phyloP scores from a whole-genome alignment of 1,140 invertebrate species.

The Aradophagus sp. region DNA sequence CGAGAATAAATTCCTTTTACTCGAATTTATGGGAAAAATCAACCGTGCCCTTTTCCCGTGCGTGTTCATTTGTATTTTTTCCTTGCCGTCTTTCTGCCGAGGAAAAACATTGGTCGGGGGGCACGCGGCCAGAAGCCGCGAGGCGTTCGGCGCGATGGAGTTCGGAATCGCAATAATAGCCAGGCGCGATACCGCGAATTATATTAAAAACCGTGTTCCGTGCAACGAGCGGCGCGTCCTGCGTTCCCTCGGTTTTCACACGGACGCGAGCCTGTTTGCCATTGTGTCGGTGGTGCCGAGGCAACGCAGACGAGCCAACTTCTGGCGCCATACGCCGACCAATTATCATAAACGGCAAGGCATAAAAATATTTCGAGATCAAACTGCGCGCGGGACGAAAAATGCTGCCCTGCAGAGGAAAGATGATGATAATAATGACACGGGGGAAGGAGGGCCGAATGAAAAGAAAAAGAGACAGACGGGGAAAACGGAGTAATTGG shows the following conservation, averaged over 20 bases:
- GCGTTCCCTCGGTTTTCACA: constrained; percentile 48
- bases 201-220: constrained; percentile 9
- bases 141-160: background rate
- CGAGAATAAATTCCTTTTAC: too few species aligned
- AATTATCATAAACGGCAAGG: constrained; percentile 64
- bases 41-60: too few species aligned
- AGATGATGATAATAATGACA: too few species aligned
- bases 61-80: too few species aligned
- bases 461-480: too few species aligned
- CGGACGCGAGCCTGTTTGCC: constrained; percentile 17
- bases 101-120: too few species aligned
- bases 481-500: too few species aligned
- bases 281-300: constrained; percentile 35
- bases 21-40: too few species aligned
- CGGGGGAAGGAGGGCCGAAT: too few species aligned
- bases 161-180: background rate
- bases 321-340: constrained; percentile 60
- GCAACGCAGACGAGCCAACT: constrained; percentile 33
- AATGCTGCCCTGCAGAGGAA: too few species aligned
- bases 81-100: too few species aligned
- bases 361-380: constrained; percentile 57
- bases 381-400: too few species aligned
- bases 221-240: constrained; percentile 7
- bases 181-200: constrained; percentile 2
- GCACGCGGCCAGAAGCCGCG: background rate